These are phyloP conservation scores for Rhinoraja longicauda DNA, from an alignment of 2,797 vertebrate genomes.

Conservation along the genomic window DNA sequence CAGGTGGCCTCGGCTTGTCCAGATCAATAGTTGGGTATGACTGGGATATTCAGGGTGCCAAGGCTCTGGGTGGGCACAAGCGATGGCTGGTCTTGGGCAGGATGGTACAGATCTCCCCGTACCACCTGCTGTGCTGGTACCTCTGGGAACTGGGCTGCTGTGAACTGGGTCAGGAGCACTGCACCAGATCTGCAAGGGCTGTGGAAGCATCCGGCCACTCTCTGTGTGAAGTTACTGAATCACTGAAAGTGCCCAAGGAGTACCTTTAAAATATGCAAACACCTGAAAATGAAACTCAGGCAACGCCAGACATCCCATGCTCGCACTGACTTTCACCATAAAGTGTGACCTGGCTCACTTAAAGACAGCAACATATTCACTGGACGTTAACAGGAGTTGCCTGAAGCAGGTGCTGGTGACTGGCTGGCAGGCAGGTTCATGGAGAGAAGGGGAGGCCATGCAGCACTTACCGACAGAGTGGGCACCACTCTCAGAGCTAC, in stretches of 20 bases:
- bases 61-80: too few species aligned
- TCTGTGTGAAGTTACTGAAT: neutral
- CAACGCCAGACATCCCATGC: neutral
- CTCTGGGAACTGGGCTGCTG: too few species aligned
- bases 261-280: neutral
- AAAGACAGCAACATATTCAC: neutral
- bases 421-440: neutral
- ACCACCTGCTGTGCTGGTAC: too few species aligned
- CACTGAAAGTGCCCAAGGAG: neutral
- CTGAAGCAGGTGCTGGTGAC: neutral
- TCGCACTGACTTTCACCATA: neutral
- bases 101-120: too few species aligned
- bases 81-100: too few species aligned
- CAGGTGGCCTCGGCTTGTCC: neutral
- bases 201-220: neutral
- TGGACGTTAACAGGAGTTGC: too few species aligned
- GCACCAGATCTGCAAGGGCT: neutral
- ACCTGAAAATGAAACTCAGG: neutral
- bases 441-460: neutral
- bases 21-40: too few species aligned
- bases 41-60: too few species aligned
- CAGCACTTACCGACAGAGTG: constrained; percentile 76
- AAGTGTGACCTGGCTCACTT: too few species aligned
- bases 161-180: too few species aligned
- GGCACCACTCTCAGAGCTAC: constrained; percentile 79